Conservation (phyloP, 2,113 vertebrate genomes). For the Eonycteris spelaea region DNA sequence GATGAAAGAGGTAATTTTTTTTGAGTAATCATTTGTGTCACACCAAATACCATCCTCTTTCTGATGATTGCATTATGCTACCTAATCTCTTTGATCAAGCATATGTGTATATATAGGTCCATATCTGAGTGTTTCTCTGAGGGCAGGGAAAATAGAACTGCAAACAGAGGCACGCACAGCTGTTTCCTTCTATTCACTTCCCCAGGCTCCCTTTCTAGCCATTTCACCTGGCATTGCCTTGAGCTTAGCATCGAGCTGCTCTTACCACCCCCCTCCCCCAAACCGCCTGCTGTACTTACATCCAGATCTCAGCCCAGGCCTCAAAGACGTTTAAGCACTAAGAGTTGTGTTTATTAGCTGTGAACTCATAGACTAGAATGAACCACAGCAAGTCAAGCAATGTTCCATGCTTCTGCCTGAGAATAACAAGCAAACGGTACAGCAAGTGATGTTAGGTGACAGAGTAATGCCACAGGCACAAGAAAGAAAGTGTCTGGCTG, state of each 20-base stretch:
- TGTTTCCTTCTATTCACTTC: background rate
- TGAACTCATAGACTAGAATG: background rate
- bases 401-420: background rate
- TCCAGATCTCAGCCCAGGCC: background rate
- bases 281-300: background rate
- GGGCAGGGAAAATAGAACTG: background rate
- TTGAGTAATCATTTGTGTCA: conserved; percentile 15
- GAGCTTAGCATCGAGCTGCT: background rate
- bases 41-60: background rate
- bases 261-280: background rate
- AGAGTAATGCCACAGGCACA: background rate
- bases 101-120: background rate
- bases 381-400: background rate
- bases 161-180: background rate
- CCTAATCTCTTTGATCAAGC: conserved; percentile 31
- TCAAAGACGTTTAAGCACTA: background rate
- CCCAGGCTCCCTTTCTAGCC: background rate
- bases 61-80: background rate
- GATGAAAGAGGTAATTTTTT: conserved; percentile 51
- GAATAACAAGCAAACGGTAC: background rate
- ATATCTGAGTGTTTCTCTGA: background rate
- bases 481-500: background rate
- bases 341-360: background rate
- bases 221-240: background rate
- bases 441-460: background rate